Evolutionary conservation across 1,140 invertebrate genomes (phyloP), one percentile per base, ranked within the genome.

Genomic region (Trichonephila inaurata): DNA sequence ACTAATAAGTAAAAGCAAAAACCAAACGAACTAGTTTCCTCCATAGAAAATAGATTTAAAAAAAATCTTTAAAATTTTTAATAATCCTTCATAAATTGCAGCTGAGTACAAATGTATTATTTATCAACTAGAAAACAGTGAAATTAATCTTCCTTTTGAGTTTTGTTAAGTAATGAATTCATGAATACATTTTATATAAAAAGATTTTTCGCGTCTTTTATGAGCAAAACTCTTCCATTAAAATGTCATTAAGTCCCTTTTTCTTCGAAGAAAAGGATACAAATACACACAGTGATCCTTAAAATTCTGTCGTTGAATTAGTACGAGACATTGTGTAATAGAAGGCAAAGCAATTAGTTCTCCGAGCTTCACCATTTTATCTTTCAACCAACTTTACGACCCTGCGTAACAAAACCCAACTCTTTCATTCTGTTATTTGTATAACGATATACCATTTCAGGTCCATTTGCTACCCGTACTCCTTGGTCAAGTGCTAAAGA

Each of bases 371-470:
- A 62, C 19, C 61, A 14, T 62, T 62, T 62, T 4, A 51, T 16
- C 28, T 33, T 12, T 40, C 28, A 6, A 19, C 16, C 28, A 28
- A 18, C 72, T 40, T 19, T 18, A 12, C 72, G 14, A 40, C 72
- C 12, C 33, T 6, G 28, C 28, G 28, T 77, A 77, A 77, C 72
- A 77, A 40, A 19, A 40, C 33, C 72, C 44, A 5, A 58, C 24
- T 10, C 72, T 21, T 24, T 24, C 44, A 60, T 58, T 64, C 58
- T 40, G 28, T 58, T 64, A 87, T 87, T 87, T 87, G 85, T 16
- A 87, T n/a, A 64, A 33, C 16, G 58, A 40, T 87, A 87, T 87
- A 87, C 1, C 61, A 7, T 87, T 87, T 44, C 85, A 87, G 85
- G 85, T 64, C 33, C 85, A 87, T 87, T 87, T 62, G 61, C 24